Percentiles rank a stretch among this genome's conserved stretches.
Evolutionary conservation across 64 coral and sea anemone genomes (phyloP).

Genomic region (Montipora efflorescens): DNA sequence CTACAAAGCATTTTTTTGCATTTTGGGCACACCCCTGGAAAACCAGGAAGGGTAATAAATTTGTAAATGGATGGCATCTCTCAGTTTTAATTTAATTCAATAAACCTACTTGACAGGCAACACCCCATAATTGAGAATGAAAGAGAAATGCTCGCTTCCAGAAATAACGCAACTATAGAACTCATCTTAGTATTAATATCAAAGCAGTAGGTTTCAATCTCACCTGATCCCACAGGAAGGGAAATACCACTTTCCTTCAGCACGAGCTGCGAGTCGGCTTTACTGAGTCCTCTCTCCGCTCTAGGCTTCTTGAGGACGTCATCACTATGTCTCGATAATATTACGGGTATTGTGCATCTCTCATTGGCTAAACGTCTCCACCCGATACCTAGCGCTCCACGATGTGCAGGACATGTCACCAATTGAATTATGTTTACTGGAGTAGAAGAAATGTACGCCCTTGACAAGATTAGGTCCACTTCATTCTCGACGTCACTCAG

Average conservation of each 20-base stretch:
- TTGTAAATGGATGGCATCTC: background rate
- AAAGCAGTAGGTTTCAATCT: background rate
- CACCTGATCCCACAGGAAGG: constrained; percentile 23
- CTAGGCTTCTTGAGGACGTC: background rate
- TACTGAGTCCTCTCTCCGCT: constrained; percentile 47
- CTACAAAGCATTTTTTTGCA: background rate
- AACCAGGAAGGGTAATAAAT: background rate
- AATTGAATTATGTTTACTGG: constrained; percentile 48
- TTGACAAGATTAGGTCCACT: constrained; percentile 59
- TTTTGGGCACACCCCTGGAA: background rate
- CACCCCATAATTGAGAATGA: too few relatives aligned
- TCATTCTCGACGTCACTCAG: constrained; percentile 54
- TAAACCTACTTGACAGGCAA: constrained; percentile 8
- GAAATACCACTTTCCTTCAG: constrained; percentile 50
- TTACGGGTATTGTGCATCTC: constrained; percentile 30
- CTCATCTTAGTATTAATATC: constrained; percentile 1
- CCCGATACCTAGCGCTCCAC: constrained; percentile 28
- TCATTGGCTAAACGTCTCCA: background rate
- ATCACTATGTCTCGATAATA: constrained; percentile 41
- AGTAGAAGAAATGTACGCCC: constrained; percentile 33
- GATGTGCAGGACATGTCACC: constrained; percentile 38
- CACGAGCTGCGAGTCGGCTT: constrained; percentile 30
- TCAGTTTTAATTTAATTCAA: background rate
- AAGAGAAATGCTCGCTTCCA: too few relatives aligned
- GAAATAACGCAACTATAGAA: background rate